Percentiles rank a stretch among this genome's conserved stretches.
phyloP scores from a whole-genome alignment of 2,797 vertebrate species.

The Alosa sapidissima region DNA sequence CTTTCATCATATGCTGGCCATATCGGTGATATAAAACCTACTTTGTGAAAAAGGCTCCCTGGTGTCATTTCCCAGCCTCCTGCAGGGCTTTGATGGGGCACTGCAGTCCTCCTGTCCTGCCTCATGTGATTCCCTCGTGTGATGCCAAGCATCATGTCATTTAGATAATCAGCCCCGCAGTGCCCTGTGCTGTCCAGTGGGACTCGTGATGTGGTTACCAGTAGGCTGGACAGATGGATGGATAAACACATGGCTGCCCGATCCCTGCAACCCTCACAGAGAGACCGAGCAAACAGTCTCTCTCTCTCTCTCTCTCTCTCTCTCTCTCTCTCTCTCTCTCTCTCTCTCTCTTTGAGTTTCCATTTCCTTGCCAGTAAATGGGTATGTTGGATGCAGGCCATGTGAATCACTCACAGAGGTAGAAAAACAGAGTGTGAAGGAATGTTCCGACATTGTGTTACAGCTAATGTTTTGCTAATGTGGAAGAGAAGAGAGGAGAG shows the following conservation, averaged over 20 bases:
- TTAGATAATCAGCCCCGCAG: slow-evolving; percentile 6
- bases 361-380: neutral
- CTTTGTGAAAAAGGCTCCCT: neutral
- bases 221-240: neutral
- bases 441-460: neutral
- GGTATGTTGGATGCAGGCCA: slow-evolving; percentile 2
- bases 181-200: neutral
- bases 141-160: neutral
- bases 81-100: neutral
- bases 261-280: neutral
- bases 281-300: neutral
- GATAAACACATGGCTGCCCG: neutral
- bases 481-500: neutral
- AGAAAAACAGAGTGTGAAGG: neutral
- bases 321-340: no score
- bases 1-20: neutral
- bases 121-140: neutral
- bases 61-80: neutral
- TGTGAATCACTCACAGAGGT: neutral
- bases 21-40: neutral
- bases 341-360: neutral
- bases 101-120: neutral
- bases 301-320: no score
- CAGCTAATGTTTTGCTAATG: slow-evolving; percentile 4
- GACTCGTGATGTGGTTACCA: neutral